Base-by-base conservation (phyloP, 2,888 invertebrate species). In the Pollenia labialis region DNA sequence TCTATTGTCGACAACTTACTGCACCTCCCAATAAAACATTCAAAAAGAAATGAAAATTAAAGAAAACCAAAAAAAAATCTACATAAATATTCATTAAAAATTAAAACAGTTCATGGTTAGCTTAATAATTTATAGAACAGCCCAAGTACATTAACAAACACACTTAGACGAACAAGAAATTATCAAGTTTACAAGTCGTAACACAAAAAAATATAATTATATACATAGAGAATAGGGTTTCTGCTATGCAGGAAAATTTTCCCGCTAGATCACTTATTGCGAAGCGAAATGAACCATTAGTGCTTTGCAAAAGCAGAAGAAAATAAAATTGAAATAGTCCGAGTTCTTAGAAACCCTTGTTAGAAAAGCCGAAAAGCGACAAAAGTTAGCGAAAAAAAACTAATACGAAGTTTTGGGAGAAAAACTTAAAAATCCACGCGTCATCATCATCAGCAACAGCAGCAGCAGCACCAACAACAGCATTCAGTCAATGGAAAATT, bases 41-140 rank as follows among this genome's bases (percentile, higher is more conserved):
- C 1, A n/a, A 32, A 58, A 60, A 66, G n/a, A 44, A 56, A 60
- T 32, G 40, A 23, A 54, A 48, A 23, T 52, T 14, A 72, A 40
- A 32, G 8, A 62, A 56, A 72, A 68, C 23, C 23, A 2, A 18
- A 54, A 64, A 48, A 1, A 18, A 18, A 32, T 56, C n/a, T 4
- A 66, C n/a, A 10, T 42, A 48, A 16, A 68, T 14, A 23, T 18
- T 44, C 18, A 52, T 52, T 4, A 46, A 50, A 62, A 72, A 58
- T 56, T 40, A 11, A 66, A 18, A 56, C 16, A 66, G 64, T 81
- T 81, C 74, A 81, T 42, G 81, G 81, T 52, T 68, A 81, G 18
- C 16, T 75, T 50, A 48, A n/a, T 56, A 58, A 68, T 75, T 75
- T 44, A 74, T 44, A 23, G 58, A 48, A 66, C 64, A 72, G 42